A percentile compares a stretch with the other conserved stretches of the same genome.
phyloP scores from a whole-genome alignment of 2,113 vertebrate genomes.

The Halcyon malimbica region DNA sequence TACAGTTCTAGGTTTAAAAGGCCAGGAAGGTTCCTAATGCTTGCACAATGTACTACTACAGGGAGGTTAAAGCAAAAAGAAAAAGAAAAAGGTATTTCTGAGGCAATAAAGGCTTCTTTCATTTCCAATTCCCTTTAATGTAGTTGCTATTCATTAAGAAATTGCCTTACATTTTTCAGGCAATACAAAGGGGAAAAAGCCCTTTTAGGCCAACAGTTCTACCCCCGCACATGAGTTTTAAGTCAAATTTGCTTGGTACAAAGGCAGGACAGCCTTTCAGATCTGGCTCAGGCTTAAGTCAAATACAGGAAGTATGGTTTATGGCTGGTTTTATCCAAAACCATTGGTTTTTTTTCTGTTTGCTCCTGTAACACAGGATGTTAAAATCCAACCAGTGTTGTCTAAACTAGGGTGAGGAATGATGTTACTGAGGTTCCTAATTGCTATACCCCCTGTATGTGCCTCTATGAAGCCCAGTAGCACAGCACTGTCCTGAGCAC shows the following conservation, averaged over 20 bases:
- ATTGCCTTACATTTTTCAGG: neutral
- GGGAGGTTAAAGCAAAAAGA: neutral
- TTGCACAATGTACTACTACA: neutral
- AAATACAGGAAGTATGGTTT: neutral
- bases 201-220: neutral
- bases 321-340: neutral
- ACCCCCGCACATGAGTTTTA: neutral
- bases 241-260: neutral
- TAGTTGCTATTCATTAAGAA: conserved; percentile 8
- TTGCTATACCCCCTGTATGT: fast-evolving
- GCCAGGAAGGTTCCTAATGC: conserved; percentile 4
- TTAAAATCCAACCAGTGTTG: neutral
- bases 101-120: conserved; percentile 5
- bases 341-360: fast-evolving
- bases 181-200: neutral
- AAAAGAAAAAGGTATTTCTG: neutral
- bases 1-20: conserved; percentile 5
- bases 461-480: neutral
- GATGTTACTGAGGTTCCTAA: neutral
- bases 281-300: neutral
- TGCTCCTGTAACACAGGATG: neutral
- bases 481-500: neutral
- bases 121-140: conserved; percentile 42
- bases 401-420: neutral
- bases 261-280: neutral